Evolutionary conservation across 1,140 invertebrate species (phyloP).

Genomic region (Lerema accius): DNA sequence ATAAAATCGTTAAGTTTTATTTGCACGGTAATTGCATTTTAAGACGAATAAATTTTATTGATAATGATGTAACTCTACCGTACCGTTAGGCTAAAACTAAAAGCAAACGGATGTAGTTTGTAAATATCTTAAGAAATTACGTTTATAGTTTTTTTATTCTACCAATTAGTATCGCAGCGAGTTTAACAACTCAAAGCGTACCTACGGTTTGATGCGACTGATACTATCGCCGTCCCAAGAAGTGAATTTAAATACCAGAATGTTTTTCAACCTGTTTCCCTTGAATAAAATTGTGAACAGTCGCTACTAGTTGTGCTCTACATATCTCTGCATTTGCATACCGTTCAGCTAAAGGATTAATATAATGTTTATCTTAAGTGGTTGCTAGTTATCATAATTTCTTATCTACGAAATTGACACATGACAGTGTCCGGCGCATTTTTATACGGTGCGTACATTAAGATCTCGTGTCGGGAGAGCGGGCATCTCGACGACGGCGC

Average conservation of each 20-base stretch:
- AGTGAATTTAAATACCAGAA: slow-evolving; percentile 7
- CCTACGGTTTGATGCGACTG: background rate
- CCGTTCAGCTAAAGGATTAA: slow-evolving; percentile 29
- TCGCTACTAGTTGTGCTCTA: slow-evolving; percentile 15
- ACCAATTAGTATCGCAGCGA: background rate
- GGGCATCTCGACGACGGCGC: slow-evolving; percentile 40
- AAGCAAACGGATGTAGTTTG: background rate
- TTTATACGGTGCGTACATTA: slow-evolving; percentile 52
- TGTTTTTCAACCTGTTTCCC: slow-evolving; percentile 10
- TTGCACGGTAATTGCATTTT: slow-evolving; percentile 48
- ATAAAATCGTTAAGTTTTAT: slow-evolving; percentile 51
- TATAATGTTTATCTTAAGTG: slow-evolving; percentile 34
- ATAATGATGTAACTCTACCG: slow-evolving; percentile 23
- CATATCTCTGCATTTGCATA: slow-evolving; percentile 18
- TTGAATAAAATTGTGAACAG: slow-evolving; percentile 8
- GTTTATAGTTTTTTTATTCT: background rate
- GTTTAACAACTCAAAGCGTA: background rate
- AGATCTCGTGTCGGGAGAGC: slow-evolving; percentile 45
- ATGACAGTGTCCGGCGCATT: slow-evolving; percentile 51
- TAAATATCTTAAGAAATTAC: background rate
- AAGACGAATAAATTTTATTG: slow-evolving; percentile 39
- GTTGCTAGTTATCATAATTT: slow-evolving; percentile 37
- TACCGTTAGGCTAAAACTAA: background rate
- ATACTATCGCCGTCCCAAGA: slow-evolving; percentile 2
- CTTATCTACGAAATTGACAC: slow-evolving; percentile 50